Conservation (phyloP, 2,797 vertebrate genomes). For the Sebastes iracundus region DNA sequence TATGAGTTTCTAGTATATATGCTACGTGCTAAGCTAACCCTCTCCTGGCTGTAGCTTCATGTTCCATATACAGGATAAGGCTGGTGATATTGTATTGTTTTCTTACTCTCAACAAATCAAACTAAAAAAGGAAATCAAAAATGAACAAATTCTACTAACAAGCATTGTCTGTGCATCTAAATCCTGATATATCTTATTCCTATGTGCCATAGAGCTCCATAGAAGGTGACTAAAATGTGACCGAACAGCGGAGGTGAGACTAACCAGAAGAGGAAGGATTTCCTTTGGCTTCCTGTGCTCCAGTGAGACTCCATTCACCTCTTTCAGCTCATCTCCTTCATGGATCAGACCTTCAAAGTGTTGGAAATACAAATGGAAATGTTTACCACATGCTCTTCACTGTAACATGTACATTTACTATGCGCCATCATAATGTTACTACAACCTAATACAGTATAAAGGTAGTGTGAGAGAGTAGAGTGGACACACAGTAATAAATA, state of each 20-base stretch:
- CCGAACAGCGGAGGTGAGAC: conserved; percentile 13
- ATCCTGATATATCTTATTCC: no score
- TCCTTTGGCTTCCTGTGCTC: conserved; percentile 92
- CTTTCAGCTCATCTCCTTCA: conserved; percentile 92
- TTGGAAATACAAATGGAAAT: conserved; percentile 16
- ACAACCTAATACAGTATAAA: background rate
- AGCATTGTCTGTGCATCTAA: background rate
- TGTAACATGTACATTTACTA: background rate
- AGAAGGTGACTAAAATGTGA: background rate
- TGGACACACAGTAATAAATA: background rate
- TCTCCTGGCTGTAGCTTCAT: background rate
- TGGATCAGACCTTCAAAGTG: conserved; percentile 89
- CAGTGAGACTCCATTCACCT: conserved; percentile 92
- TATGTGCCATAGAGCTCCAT: no score
- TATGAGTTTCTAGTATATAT: background rate
- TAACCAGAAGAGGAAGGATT: conserved; percentile 92
- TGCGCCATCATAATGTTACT: no score
- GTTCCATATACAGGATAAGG: background rate
- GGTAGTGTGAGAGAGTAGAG: background rate
- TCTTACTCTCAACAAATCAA: background rate
- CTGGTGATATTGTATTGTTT: background rate
- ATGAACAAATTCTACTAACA: background rate
- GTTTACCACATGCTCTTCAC: background rate
- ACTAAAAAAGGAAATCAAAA: background rate
- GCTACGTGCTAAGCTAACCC: background rate